Evolutionary conservation across 2,888 invertebrate genomes (phyloP).

Genomic region (Dyspetes luteomarginatus): DNA sequence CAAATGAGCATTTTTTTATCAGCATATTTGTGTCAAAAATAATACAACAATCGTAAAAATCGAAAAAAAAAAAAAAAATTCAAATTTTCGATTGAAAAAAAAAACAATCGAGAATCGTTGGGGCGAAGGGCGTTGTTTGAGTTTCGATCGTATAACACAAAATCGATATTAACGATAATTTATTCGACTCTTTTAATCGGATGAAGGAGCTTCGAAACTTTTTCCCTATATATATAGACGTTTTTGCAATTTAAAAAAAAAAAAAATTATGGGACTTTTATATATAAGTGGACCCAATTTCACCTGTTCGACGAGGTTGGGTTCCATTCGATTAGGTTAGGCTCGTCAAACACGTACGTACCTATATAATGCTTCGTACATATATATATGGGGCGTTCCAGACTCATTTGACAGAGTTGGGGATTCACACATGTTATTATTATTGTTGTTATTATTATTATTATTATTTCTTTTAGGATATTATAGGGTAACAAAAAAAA

Average conservation of each 20-base stretch:
- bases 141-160: slow-evolving; percentile 29
- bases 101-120: slow-evolving; percentile 9
- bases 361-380: not conserved
- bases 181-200: slow-evolving; percentile 22
- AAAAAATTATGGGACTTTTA: slow-evolving; percentile 14
- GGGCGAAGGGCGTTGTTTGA: not conserved
- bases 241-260: not conserved
- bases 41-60: no score
- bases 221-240: not conserved
- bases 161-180: slow-evolving; percentile 40
- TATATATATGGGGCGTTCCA: not conserved
- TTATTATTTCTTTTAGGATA: no score
- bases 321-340: slow-evolving; percentile 47
- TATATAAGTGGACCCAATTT: slow-evolving; percentile 46
- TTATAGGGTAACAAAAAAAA: no score
- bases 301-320: slow-evolving; percentile 47
- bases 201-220: slow-evolving; percentile 42
- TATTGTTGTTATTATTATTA: no score
- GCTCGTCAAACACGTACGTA: slow-evolving; percentile 17
- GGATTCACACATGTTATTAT: no score
- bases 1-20: no score
- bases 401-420: no score
- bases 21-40: no score
- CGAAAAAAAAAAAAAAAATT: no score
- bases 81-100: no score